phyloP scores from a whole-genome alignment of 2,113 vertebrate genomes.

The Tinamus guttatus region DNA sequence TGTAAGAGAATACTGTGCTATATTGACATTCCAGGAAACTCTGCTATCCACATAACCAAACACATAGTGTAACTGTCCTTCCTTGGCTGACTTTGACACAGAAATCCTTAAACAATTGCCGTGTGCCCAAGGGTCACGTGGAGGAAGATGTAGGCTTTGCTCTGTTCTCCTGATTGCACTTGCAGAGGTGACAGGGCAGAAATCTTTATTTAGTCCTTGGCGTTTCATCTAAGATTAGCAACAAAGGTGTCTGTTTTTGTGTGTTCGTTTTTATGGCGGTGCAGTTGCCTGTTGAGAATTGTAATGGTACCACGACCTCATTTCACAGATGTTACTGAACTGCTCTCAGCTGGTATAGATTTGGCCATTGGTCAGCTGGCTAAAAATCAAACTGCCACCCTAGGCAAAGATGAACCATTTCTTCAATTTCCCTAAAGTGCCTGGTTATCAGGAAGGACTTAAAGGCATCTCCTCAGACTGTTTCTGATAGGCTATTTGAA shows the following conservation, averaged over 20 bases:
- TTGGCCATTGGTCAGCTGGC: neutral
- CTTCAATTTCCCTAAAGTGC: neutral
- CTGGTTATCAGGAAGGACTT: neutral
- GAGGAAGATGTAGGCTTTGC: neutral
- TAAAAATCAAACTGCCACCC: neutral
- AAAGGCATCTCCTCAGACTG: neutral
- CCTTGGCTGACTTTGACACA: neutral
- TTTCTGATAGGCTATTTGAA: neutral
- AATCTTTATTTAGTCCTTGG: conserved; percentile 14
- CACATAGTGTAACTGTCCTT: neutral
- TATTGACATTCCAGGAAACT: neutral
- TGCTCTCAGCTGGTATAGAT: neutral
- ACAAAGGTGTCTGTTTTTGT: neutral
- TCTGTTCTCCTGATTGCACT: neutral
- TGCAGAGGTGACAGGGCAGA: neutral
- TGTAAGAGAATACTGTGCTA: neutral
- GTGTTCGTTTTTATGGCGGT: conserved; percentile 10
- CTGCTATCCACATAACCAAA: neutral
- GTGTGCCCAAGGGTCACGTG: fast-evolving
- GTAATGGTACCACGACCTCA: neutral
- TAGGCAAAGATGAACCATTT: neutral
- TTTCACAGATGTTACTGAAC: conserved; percentile 14
- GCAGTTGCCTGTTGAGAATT: neutral
- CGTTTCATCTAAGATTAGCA: neutral
- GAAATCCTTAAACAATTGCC: neutral